Evolutionary conservation across 2,113 vertebrate species (phyloP), one percentile per base, ranked within the genome.

Genomic region (Ciconia stormi): DNA sequence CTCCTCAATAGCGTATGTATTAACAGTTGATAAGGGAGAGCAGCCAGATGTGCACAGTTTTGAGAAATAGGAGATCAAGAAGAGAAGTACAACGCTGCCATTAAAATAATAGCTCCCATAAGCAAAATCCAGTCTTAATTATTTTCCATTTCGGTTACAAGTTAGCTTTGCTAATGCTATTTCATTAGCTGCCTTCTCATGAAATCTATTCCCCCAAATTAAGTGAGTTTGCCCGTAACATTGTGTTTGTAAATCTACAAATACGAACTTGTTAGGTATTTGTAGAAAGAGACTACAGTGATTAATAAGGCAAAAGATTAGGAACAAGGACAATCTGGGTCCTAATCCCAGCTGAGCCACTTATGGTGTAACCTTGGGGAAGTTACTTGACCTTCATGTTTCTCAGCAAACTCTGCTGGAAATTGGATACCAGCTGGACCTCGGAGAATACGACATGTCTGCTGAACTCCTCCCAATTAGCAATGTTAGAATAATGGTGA

Each of bases 301-400:
- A 85, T 89, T 94, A 96, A 82, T 61, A 94, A 88, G 3, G 69
- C 52, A 94, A 91, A 92, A 95, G 95, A 97, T 96, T 95, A 95
- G 83, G 81, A 91, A 50, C 82, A 83, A 92, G 16, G 78, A 84
- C 59, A 88, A 94, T 82, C 84, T 91, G 82, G 25, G 26, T 81
- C 78, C 63, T 95, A 97, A 96, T 97, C 94, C 95, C 95, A 93
- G 6, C 2, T 97, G 96, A 95, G 94, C 91, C 88, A 97, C 85
- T 97, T 97, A 97, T 0, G 7, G 47, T 82, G 32, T 90, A 96
- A 96, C 94, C 93, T 97, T 95, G 93, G 86, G 79, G 86, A 97
- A 93, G 77, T 95, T 91, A 90, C 87, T 92, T 95, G 95, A 97
- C 95, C 95, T 97, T 96, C 69, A 66, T 27, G 52, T 95, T 96